Evolutionary conservation across 2,113 vertebrate genomes (phyloP).

Genomic region (Pelusios castaneus): DNA sequence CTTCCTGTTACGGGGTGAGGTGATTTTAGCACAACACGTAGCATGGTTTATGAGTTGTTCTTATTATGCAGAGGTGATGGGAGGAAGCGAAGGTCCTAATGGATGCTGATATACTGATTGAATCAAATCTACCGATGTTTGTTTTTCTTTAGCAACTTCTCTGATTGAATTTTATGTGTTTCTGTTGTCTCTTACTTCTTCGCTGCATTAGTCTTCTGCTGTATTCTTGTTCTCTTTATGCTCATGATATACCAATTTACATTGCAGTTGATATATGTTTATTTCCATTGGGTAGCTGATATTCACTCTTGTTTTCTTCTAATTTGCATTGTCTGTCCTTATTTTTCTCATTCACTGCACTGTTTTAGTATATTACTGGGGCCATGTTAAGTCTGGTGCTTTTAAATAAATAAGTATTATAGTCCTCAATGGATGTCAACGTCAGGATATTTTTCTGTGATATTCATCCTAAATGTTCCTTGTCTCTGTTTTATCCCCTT

Average conservation of each 20-base stretch:
- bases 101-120: not conserved
- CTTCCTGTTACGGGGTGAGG: not conserved
- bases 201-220: conserved; percentile 31
- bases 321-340: not conserved
- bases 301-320: not conserved
- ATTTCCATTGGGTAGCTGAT: conserved; percentile 31
- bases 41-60: fast-evolving
- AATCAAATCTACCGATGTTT: not conserved
- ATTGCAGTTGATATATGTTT: conserved; percentile 9
- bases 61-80: not conserved
- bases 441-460: not conserved
- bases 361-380: not conserved
- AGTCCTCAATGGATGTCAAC: not conserved
- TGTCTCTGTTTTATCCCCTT: not conserved
- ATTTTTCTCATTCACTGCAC: not conserved
- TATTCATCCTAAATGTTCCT: not conserved
- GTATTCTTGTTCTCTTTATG: conserved; percentile 34
- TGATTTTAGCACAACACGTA: not conserved
- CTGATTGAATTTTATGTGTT: conserved; percentile 6
- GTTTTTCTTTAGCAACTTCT: not conserved
- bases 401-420: not conserved
- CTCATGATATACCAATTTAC: conserved; percentile 7
- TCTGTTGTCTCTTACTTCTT: conserved; percentile 15
- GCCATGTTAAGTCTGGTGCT: not conserved
- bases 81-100: not conserved